These are phyloP conservation scores for Pocillopora damicornis DNA, from an alignment of 64 coral and sea anemone species.

Conservation along the genomic window DNA sequence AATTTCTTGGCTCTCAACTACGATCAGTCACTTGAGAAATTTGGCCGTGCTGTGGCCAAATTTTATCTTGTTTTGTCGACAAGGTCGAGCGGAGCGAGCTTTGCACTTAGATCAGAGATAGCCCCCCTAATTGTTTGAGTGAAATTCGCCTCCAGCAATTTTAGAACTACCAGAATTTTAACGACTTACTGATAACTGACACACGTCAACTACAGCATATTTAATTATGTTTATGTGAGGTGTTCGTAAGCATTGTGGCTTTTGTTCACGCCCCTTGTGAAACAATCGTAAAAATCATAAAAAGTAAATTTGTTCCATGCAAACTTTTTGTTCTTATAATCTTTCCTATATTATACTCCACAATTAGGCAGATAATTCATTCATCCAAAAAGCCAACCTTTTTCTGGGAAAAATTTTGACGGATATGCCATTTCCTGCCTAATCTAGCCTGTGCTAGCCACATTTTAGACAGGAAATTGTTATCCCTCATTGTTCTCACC, in stretches of 20 bases:
- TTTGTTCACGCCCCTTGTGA: conserved; percentile 6
- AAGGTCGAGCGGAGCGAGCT: conserved; percentile 25
- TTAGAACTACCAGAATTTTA: neutral
- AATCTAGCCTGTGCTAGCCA: neutral
- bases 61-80: conserved; percentile 21
- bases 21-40: neutral
- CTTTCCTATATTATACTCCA: neutral
- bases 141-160: conserved; percentile 25
- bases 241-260: no score
- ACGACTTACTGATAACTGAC: conserved; percentile 2
- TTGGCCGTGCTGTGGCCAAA: neutral
- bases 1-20: no score
- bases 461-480: conserved; percentile 36
- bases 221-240: neutral
- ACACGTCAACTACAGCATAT: neutral
- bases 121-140: neutral
- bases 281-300: conserved; percentile 4
- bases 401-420: neutral
- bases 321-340: neutral
- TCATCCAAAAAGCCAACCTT: neutral
- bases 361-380: neutral
- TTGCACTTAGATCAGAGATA: conserved; percentile 7
- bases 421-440: conserved; percentile 21
- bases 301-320: conserved; percentile 10
- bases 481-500: conserved; percentile 2